phyloP scores from a whole-genome alignment of 64 coral and sea anemone species.

The Acropora yongei region DNA sequence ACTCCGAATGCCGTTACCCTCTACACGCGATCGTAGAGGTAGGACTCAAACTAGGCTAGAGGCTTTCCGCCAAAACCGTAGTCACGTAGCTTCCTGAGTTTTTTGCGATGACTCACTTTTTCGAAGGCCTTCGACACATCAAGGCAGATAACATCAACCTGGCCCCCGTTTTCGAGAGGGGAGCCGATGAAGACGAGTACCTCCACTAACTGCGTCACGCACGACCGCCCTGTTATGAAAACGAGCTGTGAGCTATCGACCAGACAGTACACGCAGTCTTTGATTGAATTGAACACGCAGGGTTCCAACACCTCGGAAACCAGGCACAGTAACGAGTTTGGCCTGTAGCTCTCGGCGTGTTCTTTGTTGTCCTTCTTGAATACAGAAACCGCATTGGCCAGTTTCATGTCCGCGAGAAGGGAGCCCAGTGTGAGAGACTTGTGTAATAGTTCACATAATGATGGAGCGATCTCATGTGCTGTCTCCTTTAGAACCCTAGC shows the following conservation, averaged over 20 bases:
- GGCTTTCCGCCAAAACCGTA: conserved; percentile 37
- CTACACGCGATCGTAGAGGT: conserved; percentile 22
- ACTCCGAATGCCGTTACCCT: conserved; percentile 24
- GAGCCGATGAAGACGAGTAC: conserved; percentile 45
- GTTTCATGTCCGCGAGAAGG: conserved; percentile 20
- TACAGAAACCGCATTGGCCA: conserved; percentile 37
- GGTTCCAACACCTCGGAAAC: conserved; percentile 2
- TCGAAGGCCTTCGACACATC: conserved; percentile 72
- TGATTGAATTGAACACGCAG: background rate
- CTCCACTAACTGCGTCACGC: conserved; percentile 40
- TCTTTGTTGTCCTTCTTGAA: conserved; percentile 38
- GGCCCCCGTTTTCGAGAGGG: conserved; percentile 14
- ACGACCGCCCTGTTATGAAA: conserved; percentile 40
- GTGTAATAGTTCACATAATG: conserved; percentile 23
- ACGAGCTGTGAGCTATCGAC: background rate
- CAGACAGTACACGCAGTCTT: background rate
- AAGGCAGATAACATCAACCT: conserved; percentile 49
- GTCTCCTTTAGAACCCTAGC: conserved; percentile 40
- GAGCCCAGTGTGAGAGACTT: conserved; percentile 3
- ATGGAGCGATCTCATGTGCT: conserved; percentile 43
- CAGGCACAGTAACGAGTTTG: conserved; percentile 24
- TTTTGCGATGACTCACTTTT: conserved; percentile 29
- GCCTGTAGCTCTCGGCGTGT: conserved; percentile 28
- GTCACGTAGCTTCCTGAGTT: background rate
- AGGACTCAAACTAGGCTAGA: conserved; percentile 40